Percentiles rank a stretch among this genome's conserved stretches.
Conservation (phyloP, 2,888 invertebrate genomes). For the Exephanes ischioxanthus region DNA sequence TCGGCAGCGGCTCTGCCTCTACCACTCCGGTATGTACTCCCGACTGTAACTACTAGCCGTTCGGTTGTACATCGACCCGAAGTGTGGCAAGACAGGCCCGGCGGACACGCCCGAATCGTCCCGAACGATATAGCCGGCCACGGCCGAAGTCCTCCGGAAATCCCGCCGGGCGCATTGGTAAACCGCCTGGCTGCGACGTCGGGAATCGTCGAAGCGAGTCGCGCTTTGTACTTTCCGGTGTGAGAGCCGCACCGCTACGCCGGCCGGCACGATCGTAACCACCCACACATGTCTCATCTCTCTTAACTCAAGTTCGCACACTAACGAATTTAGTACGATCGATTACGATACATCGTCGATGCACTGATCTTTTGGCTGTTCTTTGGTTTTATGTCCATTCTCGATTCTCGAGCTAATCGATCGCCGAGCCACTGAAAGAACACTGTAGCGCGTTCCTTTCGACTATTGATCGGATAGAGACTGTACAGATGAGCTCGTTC, state of each 20-base stretch:
- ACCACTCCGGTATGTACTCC: conserved; percentile 1
- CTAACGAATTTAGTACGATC: not conserved
- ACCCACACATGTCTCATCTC: conserved; percentile 12
- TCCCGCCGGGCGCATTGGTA: conserved; percentile 25
- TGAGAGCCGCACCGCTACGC: conserved; percentile 56
- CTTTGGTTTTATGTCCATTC: conserved; percentile 9
- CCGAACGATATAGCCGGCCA: conserved; percentile 60
- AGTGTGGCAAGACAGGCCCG: conserved; percentile 25
- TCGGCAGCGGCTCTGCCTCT: conserved; percentile 63
- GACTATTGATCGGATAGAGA: not conserved
- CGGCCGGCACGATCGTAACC: conserved; percentile 37
- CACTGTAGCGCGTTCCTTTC: not conserved
- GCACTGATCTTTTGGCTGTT: not conserved
- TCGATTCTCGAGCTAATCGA: conserved; percentile 17
- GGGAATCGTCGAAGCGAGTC: conserved; percentile 72
- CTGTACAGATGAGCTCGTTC: not conserved
- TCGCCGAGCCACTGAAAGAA: not conserved
- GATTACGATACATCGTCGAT: conserved; percentile 16
- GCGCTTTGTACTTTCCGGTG: conserved; percentile 78
- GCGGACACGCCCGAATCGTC: conserved; percentile 66
- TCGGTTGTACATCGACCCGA: conserved; percentile 68
- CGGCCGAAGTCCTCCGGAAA: conserved; percentile 66
- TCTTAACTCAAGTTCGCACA: not conserved
- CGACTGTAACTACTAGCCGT: conserved; percentile 56
- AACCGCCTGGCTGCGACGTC: conserved; percentile 37